These are phyloP conservation scores for Erebia palarica DNA, from an alignment of 2,888 invertebrate genomes.

Conservation along the genomic window DNA sequence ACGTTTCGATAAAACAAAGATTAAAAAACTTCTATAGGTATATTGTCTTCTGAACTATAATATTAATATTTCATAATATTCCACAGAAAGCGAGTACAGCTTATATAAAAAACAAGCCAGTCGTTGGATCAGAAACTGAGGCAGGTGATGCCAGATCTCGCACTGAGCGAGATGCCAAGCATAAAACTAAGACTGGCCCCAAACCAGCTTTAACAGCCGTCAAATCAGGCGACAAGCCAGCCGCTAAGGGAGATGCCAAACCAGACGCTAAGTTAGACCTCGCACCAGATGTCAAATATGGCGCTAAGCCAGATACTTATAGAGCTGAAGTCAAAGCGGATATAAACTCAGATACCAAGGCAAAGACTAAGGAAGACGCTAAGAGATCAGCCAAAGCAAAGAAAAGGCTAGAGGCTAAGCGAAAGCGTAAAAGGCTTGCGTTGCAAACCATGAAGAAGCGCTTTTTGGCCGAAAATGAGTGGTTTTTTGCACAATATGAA, in stretches of 20 bases:
- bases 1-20: no score
- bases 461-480: constrained; percentile 30
- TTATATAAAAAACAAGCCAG: no score
- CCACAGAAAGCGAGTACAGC: no score
- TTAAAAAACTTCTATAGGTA: no score
- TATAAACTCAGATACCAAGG: no score
- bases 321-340: no score
- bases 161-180: background rate
- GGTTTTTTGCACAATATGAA: constrained; percentile 41
- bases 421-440: background rate
- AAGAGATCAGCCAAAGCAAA: no score
- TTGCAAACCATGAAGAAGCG: background rate
- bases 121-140: no score
- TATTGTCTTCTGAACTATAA: no score
- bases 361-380: no score
- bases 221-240: background rate
- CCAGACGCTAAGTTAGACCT: background rate
- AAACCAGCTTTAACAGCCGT: background rate
- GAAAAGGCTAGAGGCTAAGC: no score
- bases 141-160: background rate
- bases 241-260: background rate
- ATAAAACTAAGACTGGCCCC: background rate
- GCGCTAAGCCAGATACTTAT: background rate
- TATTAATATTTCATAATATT: no score
- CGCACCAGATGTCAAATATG: background rate